Evolutionary conservation across 2,797 vertebrate species (phyloP).

Genomic region (Dipus sagitta): DNA sequence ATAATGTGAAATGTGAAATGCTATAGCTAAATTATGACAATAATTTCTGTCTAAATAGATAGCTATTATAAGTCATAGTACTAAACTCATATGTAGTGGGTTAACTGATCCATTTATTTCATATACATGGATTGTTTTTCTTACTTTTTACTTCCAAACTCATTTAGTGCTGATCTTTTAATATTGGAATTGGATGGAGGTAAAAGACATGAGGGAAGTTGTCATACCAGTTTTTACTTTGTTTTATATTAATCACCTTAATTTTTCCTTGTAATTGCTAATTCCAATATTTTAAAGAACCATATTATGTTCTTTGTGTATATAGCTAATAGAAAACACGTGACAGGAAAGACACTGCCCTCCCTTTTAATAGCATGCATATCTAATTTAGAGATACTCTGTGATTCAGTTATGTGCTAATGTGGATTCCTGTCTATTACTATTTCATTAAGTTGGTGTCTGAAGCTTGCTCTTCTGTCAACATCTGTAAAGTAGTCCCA

Average conservation of each 20-base stretch:
- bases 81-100: neutral
- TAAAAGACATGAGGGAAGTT: constrained; percentile 10
- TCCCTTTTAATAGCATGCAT: neutral
- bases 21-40: constrained; percentile 2
- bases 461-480: constrained; percentile 10
- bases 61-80: constrained; percentile 26
- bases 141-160: constrained; percentile 55
- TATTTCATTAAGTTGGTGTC: constrained; percentile 35
- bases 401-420: constrained; percentile 1
- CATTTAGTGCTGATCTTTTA: constrained; percentile 46
- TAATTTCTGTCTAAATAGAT: constrained; percentile 8
- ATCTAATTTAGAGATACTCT: neutral
- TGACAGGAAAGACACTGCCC: neutral
- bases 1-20: constrained; percentile 23
- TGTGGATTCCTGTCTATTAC: constrained; percentile 32
- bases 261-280: constrained; percentile 15
- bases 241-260: constrained; percentile 28
- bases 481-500: neutral
- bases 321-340: neutral
- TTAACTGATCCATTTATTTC: constrained; percentile 53
- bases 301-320: constrained; percentile 23
- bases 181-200: constrained; percentile 43
- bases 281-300: neutral
- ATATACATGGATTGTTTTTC: neutral
- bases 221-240: constrained; percentile 58